Evolutionary conservation across 2,888 invertebrate species (phyloP).

Genomic region (Caenorhabditis sinica): DNA sequence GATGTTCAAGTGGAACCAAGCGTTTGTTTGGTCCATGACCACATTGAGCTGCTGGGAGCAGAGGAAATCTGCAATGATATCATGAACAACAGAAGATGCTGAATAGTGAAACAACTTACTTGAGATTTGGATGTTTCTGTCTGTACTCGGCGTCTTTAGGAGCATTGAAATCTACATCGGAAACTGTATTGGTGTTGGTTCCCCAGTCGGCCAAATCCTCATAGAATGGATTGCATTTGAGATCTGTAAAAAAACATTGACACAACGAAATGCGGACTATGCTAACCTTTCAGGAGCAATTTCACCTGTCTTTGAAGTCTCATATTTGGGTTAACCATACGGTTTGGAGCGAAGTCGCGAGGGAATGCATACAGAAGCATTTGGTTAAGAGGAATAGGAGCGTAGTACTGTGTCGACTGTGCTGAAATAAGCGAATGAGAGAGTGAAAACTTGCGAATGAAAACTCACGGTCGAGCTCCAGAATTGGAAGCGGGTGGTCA

Average conservation of each 20-base stretch:
- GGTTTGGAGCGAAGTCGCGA: slow-evolving; percentile 23
- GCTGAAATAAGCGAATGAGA: slow-evolving; percentile 31
- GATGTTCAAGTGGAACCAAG: slow-evolving; percentile 53
- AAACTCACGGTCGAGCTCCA: slow-evolving; percentile 63
- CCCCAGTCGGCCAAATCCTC: slow-evolving; percentile 49
- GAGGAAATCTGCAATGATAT: slow-evolving; percentile 37
- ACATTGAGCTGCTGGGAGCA: slow-evolving; percentile 55
- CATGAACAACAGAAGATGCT: background rate
- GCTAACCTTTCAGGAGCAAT: slow-evolving; percentile 49
- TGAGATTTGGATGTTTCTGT: slow-evolving; percentile 45
- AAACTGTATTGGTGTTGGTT: slow-evolving; percentile 53
- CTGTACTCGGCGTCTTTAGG: slow-evolving; percentile 27
- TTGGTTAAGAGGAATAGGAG: slow-evolving; percentile 36
- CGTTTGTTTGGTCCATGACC: slow-evolving; percentile 44
- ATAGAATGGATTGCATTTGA: slow-evolving; percentile 65
- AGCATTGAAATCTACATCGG: slow-evolving; percentile 55
- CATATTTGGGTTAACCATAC: slow-evolving; percentile 23
- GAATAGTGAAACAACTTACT: background rate
- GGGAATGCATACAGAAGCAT: slow-evolving; percentile 43
- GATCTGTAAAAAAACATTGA: slow-evolving; percentile 14
- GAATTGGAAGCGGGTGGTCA: slow-evolving; percentile 47
- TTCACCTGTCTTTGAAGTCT: slow-evolving; percentile 33
- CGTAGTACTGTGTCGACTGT: slow-evolving; percentile 64
- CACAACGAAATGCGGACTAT: no score
- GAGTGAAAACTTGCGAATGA: background rate